Evolutionary conservation across 1,140 invertebrate genomes (phyloP).

Genomic region (Drosophila grimshawi): DNA sequence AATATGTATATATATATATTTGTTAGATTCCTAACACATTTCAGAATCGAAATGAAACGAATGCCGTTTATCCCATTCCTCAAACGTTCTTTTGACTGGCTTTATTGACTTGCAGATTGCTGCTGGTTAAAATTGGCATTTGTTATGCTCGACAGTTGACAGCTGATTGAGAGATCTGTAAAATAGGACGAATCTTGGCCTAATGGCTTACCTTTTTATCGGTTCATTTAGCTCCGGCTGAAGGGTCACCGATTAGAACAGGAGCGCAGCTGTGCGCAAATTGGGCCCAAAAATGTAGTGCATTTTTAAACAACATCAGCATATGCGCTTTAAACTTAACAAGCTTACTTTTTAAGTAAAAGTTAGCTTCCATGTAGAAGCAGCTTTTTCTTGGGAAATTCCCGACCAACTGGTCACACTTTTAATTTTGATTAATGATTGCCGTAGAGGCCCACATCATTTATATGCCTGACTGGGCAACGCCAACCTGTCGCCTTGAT

Average conservation of each 20-base stretch:
- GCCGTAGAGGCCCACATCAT: conserved; percentile 61
- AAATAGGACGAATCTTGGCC: conserved; percentile 28
- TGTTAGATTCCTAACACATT: background rate
- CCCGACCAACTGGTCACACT: conserved; percentile 52
- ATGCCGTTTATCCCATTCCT: background rate
- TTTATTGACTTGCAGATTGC: conserved; percentile 50
- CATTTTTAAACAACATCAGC: background rate
- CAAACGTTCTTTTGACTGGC: background rate
- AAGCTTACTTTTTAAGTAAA: background rate
- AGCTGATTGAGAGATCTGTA: conserved; percentile 59
- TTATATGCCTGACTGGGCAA: conserved; percentile 66
- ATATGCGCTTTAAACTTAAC: background rate
- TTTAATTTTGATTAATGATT: conserved; percentile 79
- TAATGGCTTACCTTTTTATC: conserved; percentile 55
- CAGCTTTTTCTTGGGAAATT: background rate
- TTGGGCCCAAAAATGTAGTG: background rate
- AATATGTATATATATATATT: conserved; percentile 4
- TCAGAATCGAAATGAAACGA: background rate
- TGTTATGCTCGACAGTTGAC: conserved; percentile 55
- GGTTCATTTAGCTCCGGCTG: conserved; percentile 47
- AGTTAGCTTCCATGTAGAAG: background rate
- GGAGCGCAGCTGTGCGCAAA: background rate
- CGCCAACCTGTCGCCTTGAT: conserved; percentile 35
- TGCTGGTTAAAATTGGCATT: conserved; percentile 44
- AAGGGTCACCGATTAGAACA: conserved; percentile 35